Evolutionary conservation across 1,140 invertebrate species (phyloP).

Genomic region (Drosophila oshimai): DNA sequence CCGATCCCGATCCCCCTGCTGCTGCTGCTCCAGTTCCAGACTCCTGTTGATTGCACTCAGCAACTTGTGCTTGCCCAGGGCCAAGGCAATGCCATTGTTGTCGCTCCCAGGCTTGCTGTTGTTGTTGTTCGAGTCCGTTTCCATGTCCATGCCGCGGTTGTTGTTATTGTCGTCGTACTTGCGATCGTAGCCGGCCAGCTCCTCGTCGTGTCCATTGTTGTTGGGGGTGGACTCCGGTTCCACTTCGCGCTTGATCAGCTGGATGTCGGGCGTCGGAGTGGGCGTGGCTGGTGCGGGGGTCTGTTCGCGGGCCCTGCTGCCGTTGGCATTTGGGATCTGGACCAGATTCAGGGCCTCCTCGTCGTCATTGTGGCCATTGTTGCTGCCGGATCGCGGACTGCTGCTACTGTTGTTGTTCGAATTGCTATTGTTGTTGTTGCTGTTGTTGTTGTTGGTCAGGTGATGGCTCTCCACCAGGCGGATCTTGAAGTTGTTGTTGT

Average conservation of each 20-base stretch:
- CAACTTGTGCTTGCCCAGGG: conserved; percentile 61
- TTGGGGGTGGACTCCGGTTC: conserved; percentile 33
- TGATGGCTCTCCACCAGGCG: conserved; percentile 74
- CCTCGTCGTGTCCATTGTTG: conserved; percentile 65
- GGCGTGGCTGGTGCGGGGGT: conserved; percentile 20
- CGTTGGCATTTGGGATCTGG: conserved; percentile 63
- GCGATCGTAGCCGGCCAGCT: conserved; percentile 43
- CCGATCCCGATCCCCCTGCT: neutral
- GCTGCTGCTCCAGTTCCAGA: conserved; percentile 54
- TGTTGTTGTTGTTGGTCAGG: conserved; percentile 51
- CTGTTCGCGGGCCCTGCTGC: conserved; percentile 46
- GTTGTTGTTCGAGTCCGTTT: conserved; percentile 76
- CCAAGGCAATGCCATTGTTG: conserved; percentile 55
- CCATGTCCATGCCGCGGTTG: conserved; percentile 57
- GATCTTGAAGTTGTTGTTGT: conserved; percentile 74
- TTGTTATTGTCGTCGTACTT: conserved; percentile 78
- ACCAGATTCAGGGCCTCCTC: conserved; percentile 78
- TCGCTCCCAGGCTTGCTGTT: conserved; percentile 55
- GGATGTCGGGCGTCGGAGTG: conserved; percentile 58
- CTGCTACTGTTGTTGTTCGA: conserved; percentile 24
- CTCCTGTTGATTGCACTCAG: conserved; percentile 67
- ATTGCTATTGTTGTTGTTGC: conserved; percentile 16
- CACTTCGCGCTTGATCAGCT: conserved; percentile 62
- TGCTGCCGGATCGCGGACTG: conserved; percentile 19
- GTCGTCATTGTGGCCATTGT: conserved; percentile 34